Base-by-base conservation (phyloP, 2,113 vertebrate species). In the Albula glossodonta region DNA sequence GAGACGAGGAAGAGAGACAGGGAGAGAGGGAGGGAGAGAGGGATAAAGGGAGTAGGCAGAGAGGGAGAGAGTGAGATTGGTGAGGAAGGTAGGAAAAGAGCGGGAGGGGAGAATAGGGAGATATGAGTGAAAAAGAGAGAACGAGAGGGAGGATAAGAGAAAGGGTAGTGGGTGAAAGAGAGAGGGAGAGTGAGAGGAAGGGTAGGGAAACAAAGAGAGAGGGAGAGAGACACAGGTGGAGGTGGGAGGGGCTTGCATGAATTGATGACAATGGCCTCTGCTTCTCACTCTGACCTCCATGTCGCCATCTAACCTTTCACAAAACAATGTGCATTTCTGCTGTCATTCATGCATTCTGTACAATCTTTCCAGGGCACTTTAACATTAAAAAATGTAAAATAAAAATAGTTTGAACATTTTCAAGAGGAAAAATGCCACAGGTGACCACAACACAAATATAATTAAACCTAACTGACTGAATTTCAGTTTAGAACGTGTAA, bases 351-450 rank as follows among this genome's bases (percentile, higher is more conserved):
- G 78, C 70, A 22, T 70, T 48, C 41, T 52, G 60, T 53, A 25
- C 60, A 78, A 52, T 80, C 78, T 60, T 80, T 85, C n/a, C 56
- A 85, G 17, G 19, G 52, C 22, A 10, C 52, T 89, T 83, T 85
- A 82, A 87, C 90, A 88, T 84, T 87, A 77, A 91, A 90, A 87
- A 91, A 86, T 86, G 81, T 80, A 60, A 70, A 22, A 70, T 5
- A n/a, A n/a, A 70, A 70, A n/a, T 1, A 4, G 57, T 60, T 60
- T 41, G 31, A 41, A 41, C 31, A 41, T 41, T 1, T 41, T 41
- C 31, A 41, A 41, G 31, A 41, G 0, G 31, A 41, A 41, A 41
- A 41, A 41, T 41, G 31, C 31, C 53, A 56, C 53, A 56, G 12
- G 12, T 56, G 31, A 41, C 53, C 53, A 56, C 53, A 56, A 12